Base-by-base conservation (phyloP, 2,113 vertebrate genomes). In the Bucco capensis region DNA sequence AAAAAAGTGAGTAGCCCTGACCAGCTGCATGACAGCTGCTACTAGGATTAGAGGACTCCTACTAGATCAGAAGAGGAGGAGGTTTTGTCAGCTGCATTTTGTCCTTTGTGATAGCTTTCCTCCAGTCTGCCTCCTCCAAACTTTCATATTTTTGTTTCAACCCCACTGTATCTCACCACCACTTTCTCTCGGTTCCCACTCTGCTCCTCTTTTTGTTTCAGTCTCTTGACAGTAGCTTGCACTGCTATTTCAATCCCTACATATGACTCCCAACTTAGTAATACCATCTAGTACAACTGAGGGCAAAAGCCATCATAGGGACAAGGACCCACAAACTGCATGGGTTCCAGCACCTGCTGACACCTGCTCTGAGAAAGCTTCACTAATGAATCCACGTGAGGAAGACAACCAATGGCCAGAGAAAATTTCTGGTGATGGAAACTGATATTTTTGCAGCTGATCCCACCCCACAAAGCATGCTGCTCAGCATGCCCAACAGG, bases 381-480 rank as follows among this genome's bases (percentile, higher is more conserved):
- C 18, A n/a, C 35, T 5, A 1, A 70, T 1, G 1, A 73, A 30
- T 30, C 18, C 27, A 73, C 46, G 12, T 0, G 1, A 83, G 40
- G 12, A 56, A 53, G 24, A 35, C 73, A 70, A 54, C 8, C 4
- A 33, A 31, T 9, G 33, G 2, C 8, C 56, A 70, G 11, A 78
- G 37, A 50, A 86, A 70, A 64, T n/a, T 69, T 24, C 40, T 10
- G 3, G 12, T 66, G 50, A 24, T 33, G 22, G 10, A 61, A 14
- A 46, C 8, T 1, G 1, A 12, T 53, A 25, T 77, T 86, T 77
- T 61, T 61, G 19, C 24, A 14, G 10, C 28, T 80, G 77, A 35
- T 49, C 46, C 35, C 28, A 30, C 19, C 10, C 40, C 16, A 61
- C 0, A 0, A 60, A 56, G 24, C 22, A 46, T 0, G 0, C 14